phyloP scores from a whole-genome alignment of 2,888 invertebrate genomes.

The Parnassius glacialis region DNA sequence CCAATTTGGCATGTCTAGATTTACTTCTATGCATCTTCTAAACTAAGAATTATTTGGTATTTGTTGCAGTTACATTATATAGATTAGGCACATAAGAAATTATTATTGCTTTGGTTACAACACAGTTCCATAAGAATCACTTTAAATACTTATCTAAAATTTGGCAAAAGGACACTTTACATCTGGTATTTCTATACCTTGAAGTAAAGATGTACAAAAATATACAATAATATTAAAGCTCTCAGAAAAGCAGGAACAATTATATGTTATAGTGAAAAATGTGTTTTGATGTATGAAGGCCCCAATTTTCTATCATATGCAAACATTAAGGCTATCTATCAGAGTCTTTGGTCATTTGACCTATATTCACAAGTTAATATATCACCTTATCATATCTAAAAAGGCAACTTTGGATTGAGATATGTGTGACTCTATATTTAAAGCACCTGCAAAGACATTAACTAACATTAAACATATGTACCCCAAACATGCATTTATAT shows the following conservation, averaged over 20 bases:
- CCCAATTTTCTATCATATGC: slow-evolving; percentile 63
- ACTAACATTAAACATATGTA: slow-evolving; percentile 57
- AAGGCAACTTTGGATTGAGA: slow-evolving; percentile 79
- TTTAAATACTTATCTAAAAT: slow-evolving; percentile 71
- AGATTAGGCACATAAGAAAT: slow-evolving; percentile 69
- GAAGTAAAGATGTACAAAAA: slow-evolving; percentile 63
- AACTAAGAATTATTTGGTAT: slow-evolving; percentile 68
- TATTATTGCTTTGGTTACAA: slow-evolving; percentile 79
- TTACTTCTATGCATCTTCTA: slow-evolving; percentile 42
- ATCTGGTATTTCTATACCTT: slow-evolving; percentile 54
- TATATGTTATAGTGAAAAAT: slow-evolving; percentile 51
- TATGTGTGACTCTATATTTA: slow-evolving; percentile 72
- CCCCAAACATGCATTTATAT: slow-evolving; percentile 68
- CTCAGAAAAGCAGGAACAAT: slow-evolving; percentile 62
- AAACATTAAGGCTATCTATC: slow-evolving; percentile 67
- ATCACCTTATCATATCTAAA: slow-evolving; percentile 76
- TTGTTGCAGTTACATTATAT: slow-evolving; percentile 52
- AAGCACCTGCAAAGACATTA: slow-evolving; percentile 76
- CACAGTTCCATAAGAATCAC: slow-evolving; percentile 70
- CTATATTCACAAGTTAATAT: slow-evolving; percentile 65
- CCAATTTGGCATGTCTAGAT: slow-evolving; percentile 39
- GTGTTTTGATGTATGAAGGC: slow-evolving; percentile 50
- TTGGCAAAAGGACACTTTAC: slow-evolving; percentile 67
- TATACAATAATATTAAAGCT: slow-evolving; percentile 64
- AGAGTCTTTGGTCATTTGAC: slow-evolving; percentile 69